phyloP scores from a whole-genome alignment of 2,113 vertebrate genomes.

The Petromus typicus region DNA sequence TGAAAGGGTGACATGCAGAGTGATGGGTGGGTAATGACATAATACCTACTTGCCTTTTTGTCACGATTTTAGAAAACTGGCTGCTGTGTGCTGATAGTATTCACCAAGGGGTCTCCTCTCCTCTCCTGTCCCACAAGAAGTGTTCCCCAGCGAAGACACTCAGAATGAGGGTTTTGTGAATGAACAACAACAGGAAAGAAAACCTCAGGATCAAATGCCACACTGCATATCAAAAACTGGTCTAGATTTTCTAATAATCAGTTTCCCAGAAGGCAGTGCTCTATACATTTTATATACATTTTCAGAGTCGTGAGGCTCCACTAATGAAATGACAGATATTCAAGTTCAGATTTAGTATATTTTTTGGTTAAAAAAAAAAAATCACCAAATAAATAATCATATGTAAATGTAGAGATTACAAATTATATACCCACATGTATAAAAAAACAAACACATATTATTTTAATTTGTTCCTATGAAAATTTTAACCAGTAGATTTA shows the following conservation, averaged over 20 bases:
- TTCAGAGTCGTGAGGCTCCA: not conserved
- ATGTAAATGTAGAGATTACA: constrained; percentile 39
- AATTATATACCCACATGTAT: constrained; percentile 1
- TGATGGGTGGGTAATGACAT: constrained; percentile 82
- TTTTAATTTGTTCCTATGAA: constrained; percentile 24
- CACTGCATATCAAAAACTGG: constrained; percentile 54
- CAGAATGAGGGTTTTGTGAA: constrained; percentile 71
- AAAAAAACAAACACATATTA: not conserved
- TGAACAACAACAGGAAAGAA: constrained; percentile 57
- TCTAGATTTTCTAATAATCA: constrained; percentile 43
- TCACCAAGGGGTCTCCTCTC: constrained; percentile 72
- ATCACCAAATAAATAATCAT: not conserved
- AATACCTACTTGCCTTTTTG: constrained; percentile 74
- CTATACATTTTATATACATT: constrained; percentile 24
- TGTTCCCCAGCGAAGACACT: constrained; percentile 72
- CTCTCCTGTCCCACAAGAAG: constrained; percentile 63
- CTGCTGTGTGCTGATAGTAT: constrained; percentile 79
- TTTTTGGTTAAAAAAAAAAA: constrained; percentile 36
- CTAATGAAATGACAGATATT: constrained; percentile 30
- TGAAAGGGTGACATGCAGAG: constrained; percentile 73
- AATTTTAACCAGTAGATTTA: constrained; percentile 25
- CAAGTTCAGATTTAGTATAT: not conserved
- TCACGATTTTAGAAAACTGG: constrained; percentile 76
- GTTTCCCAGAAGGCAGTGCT: constrained; percentile 41
- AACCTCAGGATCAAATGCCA: constrained; percentile 47